Evolutionary conservation across 2,888 invertebrate genomes (phyloP).

Genomic region (Malachius bipustulatus): DNA sequence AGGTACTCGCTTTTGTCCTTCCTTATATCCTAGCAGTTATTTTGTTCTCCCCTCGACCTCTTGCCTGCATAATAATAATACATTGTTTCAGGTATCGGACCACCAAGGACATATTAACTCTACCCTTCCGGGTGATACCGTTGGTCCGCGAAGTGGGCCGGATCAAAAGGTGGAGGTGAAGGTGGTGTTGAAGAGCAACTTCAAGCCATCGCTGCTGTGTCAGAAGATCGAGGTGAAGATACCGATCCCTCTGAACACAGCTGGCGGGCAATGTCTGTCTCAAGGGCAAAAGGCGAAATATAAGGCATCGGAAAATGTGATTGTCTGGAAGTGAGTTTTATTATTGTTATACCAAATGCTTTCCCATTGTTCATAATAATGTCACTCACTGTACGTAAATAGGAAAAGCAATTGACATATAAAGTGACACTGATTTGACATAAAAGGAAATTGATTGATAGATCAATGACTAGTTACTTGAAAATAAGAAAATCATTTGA

Average conservation of each 20-base stretch:
- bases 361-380: too few species aligned
- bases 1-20: too few species aligned
- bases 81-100: conserved; percentile 97
- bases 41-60: too few species aligned
- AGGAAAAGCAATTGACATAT: too few species aligned
- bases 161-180: conserved; percentile 99
- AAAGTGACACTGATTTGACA: too few species aligned
- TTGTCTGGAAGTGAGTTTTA: conserved; percentile 74
- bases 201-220: conserved; percentile 93
- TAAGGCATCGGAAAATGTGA: conserved; percentile 99
- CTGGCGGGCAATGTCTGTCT: conserved; percentile 97
- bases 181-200: conserved; percentile 97
- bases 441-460: too few species aligned
- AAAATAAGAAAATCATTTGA: too few species aligned
- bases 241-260: conserved; percentile 96
- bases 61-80: too few species aligned
- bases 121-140: conserved; percentile 98
- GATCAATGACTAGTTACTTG: too few species aligned
- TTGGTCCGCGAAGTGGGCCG: conserved; percentile 95
- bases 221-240: conserved; percentile 99
- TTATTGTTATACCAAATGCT: too few species aligned
- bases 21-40: too few species aligned
- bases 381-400: too few species aligned
- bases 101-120: conserved; percentile 97
- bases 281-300: conserved; percentile 99